These are phyloP conservation scores for Drosophila bifasciata DNA, from an alignment of 1,140 invertebrate species.

Conservation along the genomic window DNA sequence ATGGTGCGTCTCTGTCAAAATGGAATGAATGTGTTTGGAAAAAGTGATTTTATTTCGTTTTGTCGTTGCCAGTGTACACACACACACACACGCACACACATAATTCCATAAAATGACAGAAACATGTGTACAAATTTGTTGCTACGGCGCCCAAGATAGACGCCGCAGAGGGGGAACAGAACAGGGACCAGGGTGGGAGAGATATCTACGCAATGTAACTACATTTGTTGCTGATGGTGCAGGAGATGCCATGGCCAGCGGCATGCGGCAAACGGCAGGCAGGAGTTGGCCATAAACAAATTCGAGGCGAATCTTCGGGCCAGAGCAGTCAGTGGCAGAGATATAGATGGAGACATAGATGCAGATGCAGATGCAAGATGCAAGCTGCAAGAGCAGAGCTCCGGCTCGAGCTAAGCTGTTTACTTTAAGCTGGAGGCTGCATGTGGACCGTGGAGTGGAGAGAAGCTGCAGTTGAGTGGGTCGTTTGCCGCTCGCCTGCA, in stretches of 20 bases:
- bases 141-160: slow-evolving; percentile 39
- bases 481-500: slow-evolving; percentile 65
- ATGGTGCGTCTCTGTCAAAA: slow-evolving; percentile 38
- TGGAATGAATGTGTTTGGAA: slow-evolving; percentile 45
- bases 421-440: slow-evolving; percentile 55
- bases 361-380: slow-evolving; percentile 21
- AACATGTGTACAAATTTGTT: slow-evolving; percentile 81
- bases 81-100: slow-evolving; percentile 20
- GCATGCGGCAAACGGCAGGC: too few relatives aligned
- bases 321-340: slow-evolving; percentile 21
- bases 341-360: slow-evolving; percentile 31
- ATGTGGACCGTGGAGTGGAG: background rate
- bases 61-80: slow-evolving; percentile 59
- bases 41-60: slow-evolving; percentile 75
- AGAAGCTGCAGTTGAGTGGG: slow-evolving; percentile 61
- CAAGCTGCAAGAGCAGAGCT: slow-evolving; percentile 13
- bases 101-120: slow-evolving; percentile 81
- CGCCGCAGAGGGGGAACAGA: background rate
- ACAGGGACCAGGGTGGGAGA: background rate
- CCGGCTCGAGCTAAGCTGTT: slow-evolving; percentile 64
- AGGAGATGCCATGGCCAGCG: too few relatives aligned
- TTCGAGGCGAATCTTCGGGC: slow-evolving; percentile 52
- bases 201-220: slow-evolving; percentile 52
- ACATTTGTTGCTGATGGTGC: slow-evolving; percentile 40
- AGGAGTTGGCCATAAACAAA: slow-evolving; percentile 74